phyloP scores from a whole-genome alignment of 2,797 vertebrate species.

The Alosa sapidissima region DNA sequence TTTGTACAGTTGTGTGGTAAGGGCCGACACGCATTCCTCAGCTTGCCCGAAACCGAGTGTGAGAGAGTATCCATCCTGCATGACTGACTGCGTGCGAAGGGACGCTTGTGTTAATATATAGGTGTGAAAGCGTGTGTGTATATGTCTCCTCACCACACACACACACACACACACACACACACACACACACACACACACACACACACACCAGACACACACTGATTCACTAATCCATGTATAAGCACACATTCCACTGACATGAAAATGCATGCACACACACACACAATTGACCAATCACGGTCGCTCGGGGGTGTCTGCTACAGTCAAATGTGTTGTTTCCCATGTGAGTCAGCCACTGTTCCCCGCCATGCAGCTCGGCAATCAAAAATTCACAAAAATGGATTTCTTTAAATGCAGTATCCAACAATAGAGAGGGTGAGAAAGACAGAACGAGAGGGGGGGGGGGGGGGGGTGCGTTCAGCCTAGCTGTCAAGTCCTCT shows the following conservation, averaged over 20 bases:
- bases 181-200: background rate
- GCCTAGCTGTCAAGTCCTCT: conserved; percentile 80
- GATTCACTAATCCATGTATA: background rate
- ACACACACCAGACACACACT: background rate
- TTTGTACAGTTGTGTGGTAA: conserved; percentile 67
- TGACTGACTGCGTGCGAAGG: background rate
- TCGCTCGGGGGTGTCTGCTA: background rate
- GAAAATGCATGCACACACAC: background rate
- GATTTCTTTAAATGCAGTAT: conserved; percentile 79
- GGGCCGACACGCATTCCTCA: conserved; percentile 65
- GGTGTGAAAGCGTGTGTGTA: background rate
- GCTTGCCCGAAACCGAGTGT: conserved; percentile 53
- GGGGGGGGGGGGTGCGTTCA: conserved; percentile 61
- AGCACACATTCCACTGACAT: background rate
- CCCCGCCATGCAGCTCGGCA: conserved; percentile 46
- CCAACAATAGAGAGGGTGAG: conserved; percentile 73
- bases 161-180: background rate
- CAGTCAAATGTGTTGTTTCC: background rate
- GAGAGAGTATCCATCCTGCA: background rate
- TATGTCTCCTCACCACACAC: background rate
- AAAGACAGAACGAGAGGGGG: conserved; percentile 21
- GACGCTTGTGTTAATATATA: background rate
- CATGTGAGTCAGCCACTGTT: background rate
- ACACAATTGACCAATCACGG: background rate
- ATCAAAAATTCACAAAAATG: conserved; percentile 76